Percentiles rank a stretch among this genome's conserved stretches.
Evolutionary conservation across 1,140 invertebrate genomes (phyloP).

Genomic region (Scaptomyza pallida): DNA sequence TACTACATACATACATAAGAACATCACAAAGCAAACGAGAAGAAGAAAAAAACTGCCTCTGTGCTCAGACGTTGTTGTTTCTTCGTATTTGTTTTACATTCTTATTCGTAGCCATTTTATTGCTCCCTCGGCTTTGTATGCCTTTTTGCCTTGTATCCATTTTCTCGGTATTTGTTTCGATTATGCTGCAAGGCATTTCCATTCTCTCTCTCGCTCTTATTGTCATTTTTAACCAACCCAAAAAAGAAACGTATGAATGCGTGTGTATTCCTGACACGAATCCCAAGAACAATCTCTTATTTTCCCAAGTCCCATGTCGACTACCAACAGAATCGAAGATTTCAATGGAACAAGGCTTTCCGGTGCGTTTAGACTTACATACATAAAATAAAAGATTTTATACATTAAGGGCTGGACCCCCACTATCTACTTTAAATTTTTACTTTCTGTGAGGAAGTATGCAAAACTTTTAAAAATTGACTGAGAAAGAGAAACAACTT

Average conservation of each 20-base stretch:
- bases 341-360: neutral
- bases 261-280: no score
- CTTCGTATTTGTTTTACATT: constrained; percentile 46
- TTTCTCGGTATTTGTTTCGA: constrained; percentile 32
- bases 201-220: constrained; percentile 20
- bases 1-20: no score
- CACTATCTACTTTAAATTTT: no score
- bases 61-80: constrained; percentile 24
- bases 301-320: neutral
- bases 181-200: constrained; percentile 7
- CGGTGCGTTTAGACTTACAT: neutral
- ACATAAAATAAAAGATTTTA: no score
- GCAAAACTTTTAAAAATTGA: no score
- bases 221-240: neutral
- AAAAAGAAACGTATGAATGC: no score
- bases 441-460: no score
- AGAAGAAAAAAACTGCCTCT: constrained; percentile 57
- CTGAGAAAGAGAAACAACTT: no score
- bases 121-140: constrained; percentile 60
- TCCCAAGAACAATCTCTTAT: no score
- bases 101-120: constrained; percentile 75
- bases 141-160: constrained; percentile 44
- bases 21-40: neutral
- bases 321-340: neutral
- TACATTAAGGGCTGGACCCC: no score